Evolutionary conservation across 2,797 vertebrate species (phyloP).

Genomic region (Octomys mimax): DNA sequence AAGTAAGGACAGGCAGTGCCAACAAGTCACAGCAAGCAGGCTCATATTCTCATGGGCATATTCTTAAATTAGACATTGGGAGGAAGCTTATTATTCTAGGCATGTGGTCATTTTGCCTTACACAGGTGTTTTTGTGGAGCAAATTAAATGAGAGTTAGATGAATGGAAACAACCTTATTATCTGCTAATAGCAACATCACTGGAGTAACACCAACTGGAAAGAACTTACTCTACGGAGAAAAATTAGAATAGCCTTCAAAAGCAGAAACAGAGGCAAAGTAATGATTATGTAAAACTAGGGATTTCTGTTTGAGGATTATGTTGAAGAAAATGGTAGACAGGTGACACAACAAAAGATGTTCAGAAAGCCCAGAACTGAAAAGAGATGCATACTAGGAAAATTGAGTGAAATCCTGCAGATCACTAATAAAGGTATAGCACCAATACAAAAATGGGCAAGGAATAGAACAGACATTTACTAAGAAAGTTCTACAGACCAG

Average conservation of each 20-base stretch:
- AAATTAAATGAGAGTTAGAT: not conserved
- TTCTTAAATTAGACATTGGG: not conserved
- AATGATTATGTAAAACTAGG: not conserved
- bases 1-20: not conserved
- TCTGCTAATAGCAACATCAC: not conserved
- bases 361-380: not conserved
- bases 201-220: not conserved
- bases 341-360: not conserved
- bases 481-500: not conserved
- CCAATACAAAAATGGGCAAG: not conserved
- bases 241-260: slow-evolving; percentile 1
- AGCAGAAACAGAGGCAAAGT: not conserved
- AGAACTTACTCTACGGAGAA: not conserved
- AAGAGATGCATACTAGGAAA: not conserved
- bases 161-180: not conserved
- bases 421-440: not conserved
- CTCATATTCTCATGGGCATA: not conserved
- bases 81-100: not conserved
- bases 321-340: not conserved
- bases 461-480: not conserved
- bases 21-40: not conserved
- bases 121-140: slow-evolving; percentile 45
- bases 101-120: slow-evolving; percentile 55
- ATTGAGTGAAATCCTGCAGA: not conserved
- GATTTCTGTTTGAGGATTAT: not conserved